These are phyloP conservation scores for Cottus gobio DNA, from an alignment of 2,113 vertebrate genomes.

Conservation along the genomic window DNA sequence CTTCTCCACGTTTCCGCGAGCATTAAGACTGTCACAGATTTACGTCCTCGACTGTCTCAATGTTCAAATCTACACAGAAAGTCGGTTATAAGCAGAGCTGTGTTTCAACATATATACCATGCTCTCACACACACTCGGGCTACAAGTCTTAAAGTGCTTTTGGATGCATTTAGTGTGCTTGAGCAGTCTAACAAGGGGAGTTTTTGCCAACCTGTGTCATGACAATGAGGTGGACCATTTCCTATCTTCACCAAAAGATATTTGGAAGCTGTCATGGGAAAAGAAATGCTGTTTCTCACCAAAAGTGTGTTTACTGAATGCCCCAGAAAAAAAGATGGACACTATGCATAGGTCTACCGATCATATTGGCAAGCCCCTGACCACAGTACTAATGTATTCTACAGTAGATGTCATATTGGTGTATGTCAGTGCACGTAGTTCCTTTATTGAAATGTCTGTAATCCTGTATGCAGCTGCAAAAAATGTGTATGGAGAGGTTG, in stretches of 20 bases:
- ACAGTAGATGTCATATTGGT: conserved; percentile 47
- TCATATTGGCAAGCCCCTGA: conserved; percentile 5
- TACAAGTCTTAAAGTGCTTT: conserved; percentile 77
- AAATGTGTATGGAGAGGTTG: conserved; percentile 22
- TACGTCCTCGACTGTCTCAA: not conserved
- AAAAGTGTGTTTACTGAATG: conserved; percentile 30
- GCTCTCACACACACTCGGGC: conserved; percentile 57
- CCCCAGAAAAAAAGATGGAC: conserved; percentile 11
- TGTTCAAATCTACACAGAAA: conserved; percentile 52
- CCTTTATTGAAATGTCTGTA: conserved; percentile 29
- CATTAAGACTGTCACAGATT: conserved; percentile 15
- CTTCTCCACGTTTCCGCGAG: conserved; percentile 1
- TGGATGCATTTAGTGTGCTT: conserved; percentile 70
- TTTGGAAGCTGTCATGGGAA: not conserved
- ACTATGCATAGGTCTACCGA: conserved; percentile 21
- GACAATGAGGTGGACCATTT: conserved; percentile 17
- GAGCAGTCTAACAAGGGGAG: conserved; percentile 38
- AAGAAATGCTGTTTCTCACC: not conserved
- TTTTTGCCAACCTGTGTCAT: conserved; percentile 23
- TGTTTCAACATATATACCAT: conserved; percentile 58
- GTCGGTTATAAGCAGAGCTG: conserved; percentile 40
- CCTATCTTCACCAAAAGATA: not conserved
- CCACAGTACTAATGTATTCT: conserved; percentile 31
- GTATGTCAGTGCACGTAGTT: conserved; percentile 34
- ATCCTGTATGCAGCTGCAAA: conserved; percentile 23